Conservation (phyloP, 2,888 invertebrate species). For the Ferdinandea cuprea region DNA sequence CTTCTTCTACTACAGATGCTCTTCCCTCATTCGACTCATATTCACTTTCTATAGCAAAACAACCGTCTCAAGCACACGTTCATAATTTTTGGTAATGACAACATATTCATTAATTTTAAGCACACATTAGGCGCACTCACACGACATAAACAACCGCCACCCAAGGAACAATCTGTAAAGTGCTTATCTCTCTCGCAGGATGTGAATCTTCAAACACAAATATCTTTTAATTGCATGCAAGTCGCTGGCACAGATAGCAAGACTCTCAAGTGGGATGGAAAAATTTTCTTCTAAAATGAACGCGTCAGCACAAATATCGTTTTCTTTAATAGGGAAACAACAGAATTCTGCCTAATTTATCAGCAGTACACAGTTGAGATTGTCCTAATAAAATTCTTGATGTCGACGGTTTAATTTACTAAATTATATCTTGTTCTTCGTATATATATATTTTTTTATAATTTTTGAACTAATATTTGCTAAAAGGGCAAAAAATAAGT, state of each 20-base stretch:
- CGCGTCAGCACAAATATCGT: constrained; percentile 6
- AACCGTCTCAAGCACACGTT: constrained; percentile 30
- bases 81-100: constrained; percentile 65
- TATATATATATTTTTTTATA: too few species aligned
- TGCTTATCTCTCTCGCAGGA: constrained; percentile 17
- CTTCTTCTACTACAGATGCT: too few species aligned
- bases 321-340: too few species aligned
- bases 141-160: too few species aligned
- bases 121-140: constrained; percentile 41
- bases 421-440: too few species aligned
- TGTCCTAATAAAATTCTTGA: too few species aligned
- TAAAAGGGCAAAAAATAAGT: too few species aligned
- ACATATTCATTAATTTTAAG: constrained; percentile 66
- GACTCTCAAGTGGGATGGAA: constrained; percentile 10
- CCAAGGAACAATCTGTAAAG: constrained; percentile 36
- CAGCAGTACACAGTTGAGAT: too few species aligned
- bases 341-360: too few species aligned
- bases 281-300: constrained; percentile 42
- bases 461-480: too few species aligned
- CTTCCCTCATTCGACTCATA: not conserved
- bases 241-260: constrained; percentile 10
- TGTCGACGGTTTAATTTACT: too few species aligned
- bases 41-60: not conserved
- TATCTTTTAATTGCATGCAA: constrained; percentile 61
- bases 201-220: constrained; percentile 45